These are phyloP conservation scores for Dufourea novaeangliae DNA, from an alignment of 1,140 invertebrate genomes.

Conservation along the genomic window DNA sequence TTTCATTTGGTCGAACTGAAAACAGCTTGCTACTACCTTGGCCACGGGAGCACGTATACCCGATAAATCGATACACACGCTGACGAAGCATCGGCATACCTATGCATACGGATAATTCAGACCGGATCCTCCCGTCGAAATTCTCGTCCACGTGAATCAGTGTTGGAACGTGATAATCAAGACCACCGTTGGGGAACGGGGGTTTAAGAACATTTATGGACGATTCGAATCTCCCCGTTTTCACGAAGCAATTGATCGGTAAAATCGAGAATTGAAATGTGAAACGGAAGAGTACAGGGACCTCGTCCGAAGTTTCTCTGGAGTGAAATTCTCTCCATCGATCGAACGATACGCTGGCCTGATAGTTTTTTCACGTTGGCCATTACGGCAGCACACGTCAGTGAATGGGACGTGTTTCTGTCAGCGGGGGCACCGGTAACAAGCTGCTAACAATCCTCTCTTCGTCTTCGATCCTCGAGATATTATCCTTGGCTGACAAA, in stretches of 20 bases:
- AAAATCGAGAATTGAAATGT: too few species aligned
- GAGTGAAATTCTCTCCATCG: conserved; percentile 27
- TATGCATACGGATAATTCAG: conserved; percentile 32
- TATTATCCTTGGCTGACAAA: conserved; percentile 2
- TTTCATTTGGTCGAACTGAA: conserved; percentile 49
- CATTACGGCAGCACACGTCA: conserved; percentile 10
- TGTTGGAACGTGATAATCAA: background rate
- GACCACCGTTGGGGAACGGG: background rate
- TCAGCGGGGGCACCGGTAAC: conserved; percentile 50
- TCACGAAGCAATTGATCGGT: too few species aligned
- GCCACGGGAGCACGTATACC: conserved; percentile 7
- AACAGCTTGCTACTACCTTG: conserved; percentile 9
- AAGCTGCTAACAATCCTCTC: conserved; percentile 61
- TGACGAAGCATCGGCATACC: conserved; percentile 33
- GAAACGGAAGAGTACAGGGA: too few species aligned
- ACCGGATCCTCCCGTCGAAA: background rate
- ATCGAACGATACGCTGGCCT: background rate
- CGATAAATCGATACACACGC: conserved; percentile 58
- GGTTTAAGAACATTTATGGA: too few species aligned
- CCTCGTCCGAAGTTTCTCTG: background rate
- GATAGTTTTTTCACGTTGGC: background rate
- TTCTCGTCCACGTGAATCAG: background rate
- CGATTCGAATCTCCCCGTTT: too few species aligned
- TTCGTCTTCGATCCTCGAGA: conserved; percentile 2
- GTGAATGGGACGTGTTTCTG: conserved; percentile 41